Evolutionary conservation across 2,113 vertebrate genomes (phyloP).

Genomic region (Puffinus mauretanicus): DNA sequence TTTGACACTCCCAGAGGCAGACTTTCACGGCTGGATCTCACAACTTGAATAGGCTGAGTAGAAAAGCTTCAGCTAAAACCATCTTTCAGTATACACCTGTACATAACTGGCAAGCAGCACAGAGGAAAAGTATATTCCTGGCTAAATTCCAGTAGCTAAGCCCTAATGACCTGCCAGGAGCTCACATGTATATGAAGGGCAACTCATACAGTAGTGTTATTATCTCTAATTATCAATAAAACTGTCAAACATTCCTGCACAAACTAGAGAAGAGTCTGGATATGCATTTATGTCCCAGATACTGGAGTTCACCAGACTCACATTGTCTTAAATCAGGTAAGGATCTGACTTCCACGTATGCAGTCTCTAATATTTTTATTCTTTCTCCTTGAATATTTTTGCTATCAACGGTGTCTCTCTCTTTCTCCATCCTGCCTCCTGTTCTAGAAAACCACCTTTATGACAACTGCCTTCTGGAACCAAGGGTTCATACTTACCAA

Average conservation of each 20-base stretch:
- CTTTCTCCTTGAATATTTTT: not conserved
- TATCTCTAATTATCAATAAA: not conserved
- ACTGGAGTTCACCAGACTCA: not conserved
- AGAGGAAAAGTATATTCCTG: not conserved
- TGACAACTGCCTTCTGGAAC: not conserved
- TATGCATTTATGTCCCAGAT: not conserved
- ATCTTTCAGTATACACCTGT: no score
- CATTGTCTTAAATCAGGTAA: not conserved
- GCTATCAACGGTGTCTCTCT: not conserved
- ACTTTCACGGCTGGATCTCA: not conserved
- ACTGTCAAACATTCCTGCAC: no score
- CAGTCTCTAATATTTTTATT: not conserved
- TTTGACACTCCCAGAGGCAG: not conserved
- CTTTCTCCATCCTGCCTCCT: not conserved
- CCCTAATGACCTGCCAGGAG: not conserved
- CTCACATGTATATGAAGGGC: not conserved
- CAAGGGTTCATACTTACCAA: not conserved
- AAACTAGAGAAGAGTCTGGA: no score
- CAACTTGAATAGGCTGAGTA: rapidly evolving
- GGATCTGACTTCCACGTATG: not conserved
- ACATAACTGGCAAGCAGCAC: no score
- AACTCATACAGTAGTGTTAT: rapidly evolving
- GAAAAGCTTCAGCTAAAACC: not conserved
- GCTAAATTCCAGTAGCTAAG: not conserved
- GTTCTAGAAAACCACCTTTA: not conserved